Evolutionary conservation across 2,113 vertebrate species (phyloP).

Genomic region (Halichoerus grypus): DNA sequence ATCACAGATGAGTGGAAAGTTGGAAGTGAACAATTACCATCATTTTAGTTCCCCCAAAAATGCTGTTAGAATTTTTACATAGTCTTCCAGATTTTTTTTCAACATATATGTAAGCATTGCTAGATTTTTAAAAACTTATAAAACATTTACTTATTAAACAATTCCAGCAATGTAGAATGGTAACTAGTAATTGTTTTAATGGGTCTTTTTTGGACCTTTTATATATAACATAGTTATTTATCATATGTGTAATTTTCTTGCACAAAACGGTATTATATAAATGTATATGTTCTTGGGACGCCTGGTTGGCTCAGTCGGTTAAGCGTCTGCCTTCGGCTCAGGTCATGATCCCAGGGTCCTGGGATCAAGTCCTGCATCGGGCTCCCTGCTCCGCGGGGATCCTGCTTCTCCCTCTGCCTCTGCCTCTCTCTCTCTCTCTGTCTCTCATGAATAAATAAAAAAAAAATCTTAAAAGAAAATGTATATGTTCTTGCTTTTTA

Average conservation of each 20-base stretch:
- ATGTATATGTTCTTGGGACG: not conserved
- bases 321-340: too few species aligned
- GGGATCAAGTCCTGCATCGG: too few species aligned
- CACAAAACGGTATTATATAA: not conserved
- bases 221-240: not conserved
- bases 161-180: not conserved
- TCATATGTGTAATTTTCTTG: constrained; percentile 1
- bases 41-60: not conserved
- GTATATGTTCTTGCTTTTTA: not conserved
- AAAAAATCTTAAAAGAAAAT: not conserved
- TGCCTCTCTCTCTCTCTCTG: too few species aligned
- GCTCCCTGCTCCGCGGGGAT: too few species aligned
- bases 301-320: too few species aligned
- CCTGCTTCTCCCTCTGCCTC: too few species aligned
- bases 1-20: not conserved
- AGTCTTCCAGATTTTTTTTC: constrained; percentile 7
- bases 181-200: constrained; percentile 22
- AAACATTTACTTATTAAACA: not conserved
- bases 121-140: not conserved
- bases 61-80: constrained; percentile 32
- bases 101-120: not conserved
- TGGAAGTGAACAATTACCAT: constrained; percentile 10
- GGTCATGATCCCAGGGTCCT: too few species aligned
- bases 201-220: not conserved
- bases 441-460: too few species aligned